phyloP scores from a whole-genome alignment of 2,888 invertebrate genomes.

The Chromoteleia sp. region DNA sequence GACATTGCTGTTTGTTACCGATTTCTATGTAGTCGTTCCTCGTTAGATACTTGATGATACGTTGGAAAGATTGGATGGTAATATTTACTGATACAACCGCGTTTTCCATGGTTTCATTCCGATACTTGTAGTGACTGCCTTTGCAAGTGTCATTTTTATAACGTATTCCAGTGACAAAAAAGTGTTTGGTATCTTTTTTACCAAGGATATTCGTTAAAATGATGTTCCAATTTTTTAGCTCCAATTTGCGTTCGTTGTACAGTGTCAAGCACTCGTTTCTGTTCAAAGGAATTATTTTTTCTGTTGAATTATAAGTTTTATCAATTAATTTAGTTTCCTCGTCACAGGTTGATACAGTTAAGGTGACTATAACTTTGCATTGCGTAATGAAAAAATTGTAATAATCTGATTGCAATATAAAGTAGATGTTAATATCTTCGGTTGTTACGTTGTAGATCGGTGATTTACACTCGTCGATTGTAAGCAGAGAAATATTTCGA shows the following conservation, averaged over 20 bases:
- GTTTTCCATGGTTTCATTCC: neutral
- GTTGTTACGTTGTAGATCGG: conserved; percentile 5
- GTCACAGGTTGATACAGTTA: neutral
- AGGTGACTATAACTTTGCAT: neutral
- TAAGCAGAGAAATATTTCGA: neutral
- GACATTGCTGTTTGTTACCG: neutral
- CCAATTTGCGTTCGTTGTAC: neutral
- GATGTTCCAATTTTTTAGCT: neutral
- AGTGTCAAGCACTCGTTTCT: neutral
- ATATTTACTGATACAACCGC: neutral
- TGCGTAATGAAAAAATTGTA: neutral
- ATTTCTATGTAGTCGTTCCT: conserved; percentile 6
- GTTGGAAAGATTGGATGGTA: neutral
- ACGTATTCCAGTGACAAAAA: neutral
- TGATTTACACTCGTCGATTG: conserved; percentile 6
- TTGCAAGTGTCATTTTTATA: conserved; percentile 1
- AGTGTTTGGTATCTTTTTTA: neutral
- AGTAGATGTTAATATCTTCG: conserved; percentile 1
- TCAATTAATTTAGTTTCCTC: neutral
- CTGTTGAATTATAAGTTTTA: neutral
- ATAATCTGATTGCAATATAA: neutral
- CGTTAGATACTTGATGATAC: neutral
- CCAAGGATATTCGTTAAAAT: neutral
- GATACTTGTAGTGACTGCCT: neutral
- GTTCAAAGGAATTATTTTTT: neutral